phyloP scores from a whole-genome alignment of 1,140 invertebrate species.

The Cyclargus thomasi region DNA sequence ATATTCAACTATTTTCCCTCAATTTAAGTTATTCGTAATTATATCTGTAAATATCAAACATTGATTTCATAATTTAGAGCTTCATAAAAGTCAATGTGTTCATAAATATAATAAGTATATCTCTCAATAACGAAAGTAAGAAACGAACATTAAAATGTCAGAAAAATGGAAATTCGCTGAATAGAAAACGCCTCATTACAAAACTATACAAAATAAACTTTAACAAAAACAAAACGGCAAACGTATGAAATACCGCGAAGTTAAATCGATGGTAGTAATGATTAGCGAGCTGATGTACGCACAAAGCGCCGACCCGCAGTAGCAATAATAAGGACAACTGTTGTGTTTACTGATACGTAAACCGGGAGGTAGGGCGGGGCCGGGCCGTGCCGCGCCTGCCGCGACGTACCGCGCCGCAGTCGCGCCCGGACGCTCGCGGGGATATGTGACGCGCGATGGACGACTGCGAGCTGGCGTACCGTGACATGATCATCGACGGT shows the following conservation, averaged over 20 bases:
- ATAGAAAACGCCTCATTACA: background rate
- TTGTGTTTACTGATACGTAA: slow-evolving; percentile 75
- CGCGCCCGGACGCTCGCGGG: slow-evolving; percentile 49
- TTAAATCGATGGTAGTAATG: slow-evolving; percentile 73
- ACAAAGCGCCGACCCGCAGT: slow-evolving; percentile 71
- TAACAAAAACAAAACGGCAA: slow-evolving; percentile 23
- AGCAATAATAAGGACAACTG: slow-evolving; percentile 75
- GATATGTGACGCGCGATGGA: slow-evolving; percentile 69
- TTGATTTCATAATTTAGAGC: no score
- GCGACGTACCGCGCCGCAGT: slow-evolving; percentile 32
- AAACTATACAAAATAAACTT: background rate
- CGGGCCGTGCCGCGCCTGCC: slow-evolving; percentile 31
- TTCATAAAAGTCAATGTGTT: no score
- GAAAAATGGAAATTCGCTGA: background rate
- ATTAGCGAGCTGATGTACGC: slow-evolving; percentile 74
- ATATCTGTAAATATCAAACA: no score
- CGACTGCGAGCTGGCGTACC: slow-evolving; percentile 64
- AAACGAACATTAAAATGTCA: no score
- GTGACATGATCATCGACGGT: slow-evolving; percentile 69
- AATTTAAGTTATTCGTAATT: no score
- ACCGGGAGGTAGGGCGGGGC: slow-evolving; percentile 51
- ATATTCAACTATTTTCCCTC: background rate
- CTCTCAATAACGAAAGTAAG: no score
- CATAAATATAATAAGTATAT: no score
- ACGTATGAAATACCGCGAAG: slow-evolving; percentile 65